A percentile compares a stretch with the other conserved stretches of the same genome.
Conservation (phyloP, 2,797 vertebrate genomes). For the Tolypeutes matacus region DNA sequence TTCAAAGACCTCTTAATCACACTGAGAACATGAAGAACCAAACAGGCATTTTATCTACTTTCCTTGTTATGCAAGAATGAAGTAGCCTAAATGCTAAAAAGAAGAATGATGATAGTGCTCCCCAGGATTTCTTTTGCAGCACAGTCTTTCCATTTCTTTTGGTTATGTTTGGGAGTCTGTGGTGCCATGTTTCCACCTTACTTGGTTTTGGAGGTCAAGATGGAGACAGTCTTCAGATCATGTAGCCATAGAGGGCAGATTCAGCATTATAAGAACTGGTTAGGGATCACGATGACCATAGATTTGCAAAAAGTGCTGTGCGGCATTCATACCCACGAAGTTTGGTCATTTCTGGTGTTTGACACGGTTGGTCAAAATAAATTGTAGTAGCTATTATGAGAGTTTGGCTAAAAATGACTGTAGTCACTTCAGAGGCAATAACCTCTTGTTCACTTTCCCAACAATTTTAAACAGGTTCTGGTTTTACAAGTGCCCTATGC, state of each 20-base stretch:
- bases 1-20: neutral
- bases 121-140: too few species aligned
- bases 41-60: neutral
- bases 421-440: neutral
- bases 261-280: neutral
- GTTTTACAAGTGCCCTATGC: neutral
- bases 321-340: neutral
- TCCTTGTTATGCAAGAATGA: neutral
- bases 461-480: neutral
- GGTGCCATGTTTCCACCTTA: neutral
- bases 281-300: neutral
- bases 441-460: neutral
- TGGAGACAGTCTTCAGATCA: neutral
- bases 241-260: neutral
- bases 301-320: neutral
- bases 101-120: neutral
- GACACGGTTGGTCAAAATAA: neutral
- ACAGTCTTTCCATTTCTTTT: neutral
- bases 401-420: neutral
- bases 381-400: neutral
- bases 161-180: neutral
- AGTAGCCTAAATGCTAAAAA: too few species aligned
- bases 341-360: neutral
- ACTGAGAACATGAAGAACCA: neutral
- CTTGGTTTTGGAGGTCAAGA: neutral